Conservation (phyloP, 2,888 invertebrate species). For the Mactromeris polynyma region DNA sequence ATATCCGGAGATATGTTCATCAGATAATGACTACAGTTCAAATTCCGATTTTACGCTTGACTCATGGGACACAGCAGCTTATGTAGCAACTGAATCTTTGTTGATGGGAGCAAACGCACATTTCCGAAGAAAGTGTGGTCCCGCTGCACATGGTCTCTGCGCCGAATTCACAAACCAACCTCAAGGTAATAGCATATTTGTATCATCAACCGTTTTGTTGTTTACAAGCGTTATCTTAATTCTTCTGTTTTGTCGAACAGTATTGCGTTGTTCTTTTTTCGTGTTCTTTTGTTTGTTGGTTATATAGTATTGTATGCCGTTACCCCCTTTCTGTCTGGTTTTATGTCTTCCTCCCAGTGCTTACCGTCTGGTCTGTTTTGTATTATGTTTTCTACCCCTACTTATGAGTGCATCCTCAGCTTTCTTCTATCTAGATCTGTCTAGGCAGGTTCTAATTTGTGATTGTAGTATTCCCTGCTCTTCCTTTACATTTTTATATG, state of each 20-base stretch:
- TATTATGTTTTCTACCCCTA: too few species aligned
- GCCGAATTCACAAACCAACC: constrained; percentile 36
- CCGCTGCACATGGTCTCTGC: constrained; percentile 37
- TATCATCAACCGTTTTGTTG: too few species aligned
- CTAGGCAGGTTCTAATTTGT: too few species aligned
- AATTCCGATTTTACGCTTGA: constrained; percentile 30
- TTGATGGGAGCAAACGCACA: constrained; percentile 39
- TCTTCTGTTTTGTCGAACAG: too few species aligned
- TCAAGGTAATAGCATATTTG: constrained; percentile 28
- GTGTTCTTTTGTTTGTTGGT: neutral
- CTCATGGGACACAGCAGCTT: constrained; percentile 49
- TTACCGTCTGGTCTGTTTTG: neutral
- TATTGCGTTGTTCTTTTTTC: too few species aligned
- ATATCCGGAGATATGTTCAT: constrained; percentile 12
- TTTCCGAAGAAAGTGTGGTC: constrained; percentile 37
- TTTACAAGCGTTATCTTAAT: neutral
- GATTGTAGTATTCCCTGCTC: too few species aligned
- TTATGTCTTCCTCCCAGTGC: neutral
- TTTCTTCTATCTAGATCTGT: too few species aligned
- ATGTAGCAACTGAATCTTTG: constrained; percentile 43
- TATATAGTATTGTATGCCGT: neutral
- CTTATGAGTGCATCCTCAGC: too few species aligned
- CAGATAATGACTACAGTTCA: neutral
- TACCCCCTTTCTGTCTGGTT: neutral
- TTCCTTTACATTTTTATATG: too few species aligned